Conservation (phyloP, 1,140 invertebrate genomes). For the Hestina assimilis region DNA sequence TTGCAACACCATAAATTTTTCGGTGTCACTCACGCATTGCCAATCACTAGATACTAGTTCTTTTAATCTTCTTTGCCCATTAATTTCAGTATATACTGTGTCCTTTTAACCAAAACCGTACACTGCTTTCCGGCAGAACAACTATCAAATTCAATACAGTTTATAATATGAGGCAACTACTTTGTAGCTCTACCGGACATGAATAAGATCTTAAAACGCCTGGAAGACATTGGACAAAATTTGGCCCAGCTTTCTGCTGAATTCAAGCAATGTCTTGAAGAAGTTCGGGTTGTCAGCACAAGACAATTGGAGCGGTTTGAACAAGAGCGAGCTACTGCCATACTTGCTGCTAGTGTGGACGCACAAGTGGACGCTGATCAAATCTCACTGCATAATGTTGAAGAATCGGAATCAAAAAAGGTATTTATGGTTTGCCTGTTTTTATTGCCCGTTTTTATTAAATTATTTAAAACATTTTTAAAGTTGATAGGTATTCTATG, state of each 20-base stretch:
- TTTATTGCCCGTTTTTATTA: not conserved
- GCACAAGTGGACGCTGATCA: conserved; percentile 77
- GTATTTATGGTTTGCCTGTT: conserved; percentile 18
- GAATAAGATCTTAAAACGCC: conserved; percentile 81
- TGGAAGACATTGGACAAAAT: conserved; percentile 84
- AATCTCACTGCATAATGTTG: conserved; percentile 54
- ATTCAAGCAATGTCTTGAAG: conserved; percentile 83
- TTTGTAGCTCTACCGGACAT: conserved; percentile 71
- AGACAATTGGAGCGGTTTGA: conserved; percentile 82
- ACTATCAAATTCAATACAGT: too few species aligned
- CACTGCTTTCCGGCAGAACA: too few species aligned
- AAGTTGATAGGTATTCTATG: too few species aligned
- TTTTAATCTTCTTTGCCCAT: too few species aligned
- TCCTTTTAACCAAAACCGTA: too few species aligned
- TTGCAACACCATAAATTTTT: too few species aligned
- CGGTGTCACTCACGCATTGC: too few species aligned
- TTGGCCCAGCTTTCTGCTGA: conserved; percentile 83
- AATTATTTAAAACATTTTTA: too few species aligned
- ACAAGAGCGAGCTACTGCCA: conserved; percentile 83
- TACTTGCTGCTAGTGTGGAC: conserved; percentile 83
- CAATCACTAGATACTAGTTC: too few species aligned
- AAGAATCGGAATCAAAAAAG: conserved; percentile 57
- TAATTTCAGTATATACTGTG: too few species aligned
- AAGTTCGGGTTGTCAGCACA: conserved; percentile 81
- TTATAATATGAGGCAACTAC: not conserved